A percentile compares a stretch with the other conserved stretches of the same genome.
Conservation (phyloP, 2,113 vertebrate species). For the Narcine bancroftii region DNA sequence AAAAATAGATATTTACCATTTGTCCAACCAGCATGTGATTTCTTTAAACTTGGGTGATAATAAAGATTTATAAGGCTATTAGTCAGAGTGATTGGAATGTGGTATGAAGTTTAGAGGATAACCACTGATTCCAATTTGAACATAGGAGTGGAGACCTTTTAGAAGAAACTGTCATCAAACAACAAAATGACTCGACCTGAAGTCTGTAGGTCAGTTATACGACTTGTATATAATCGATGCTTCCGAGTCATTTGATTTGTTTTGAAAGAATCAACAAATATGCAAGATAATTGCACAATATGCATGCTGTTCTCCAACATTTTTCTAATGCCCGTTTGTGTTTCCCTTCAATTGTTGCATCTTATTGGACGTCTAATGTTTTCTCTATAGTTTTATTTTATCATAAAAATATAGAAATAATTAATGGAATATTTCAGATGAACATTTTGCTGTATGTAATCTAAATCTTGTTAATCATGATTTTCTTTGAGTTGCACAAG, state of each 20-base stretch:
- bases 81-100: not conserved
- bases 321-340: too few species aligned
- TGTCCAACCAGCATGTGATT: not conserved
- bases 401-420: not conserved
- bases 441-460: not conserved
- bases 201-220: not conserved
- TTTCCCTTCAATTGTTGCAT: not conserved
- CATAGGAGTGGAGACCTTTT: not conserved
- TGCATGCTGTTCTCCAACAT: not conserved
- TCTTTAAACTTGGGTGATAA: not conserved
- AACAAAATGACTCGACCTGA: not conserved
- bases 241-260: not conserved
- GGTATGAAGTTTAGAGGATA: not conserved
- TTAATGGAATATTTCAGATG: too few species aligned
- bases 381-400: not conserved
- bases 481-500: not conserved
- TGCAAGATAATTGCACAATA: not conserved
- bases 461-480: too few species aligned
- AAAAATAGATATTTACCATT: not conserved
- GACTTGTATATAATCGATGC: not conserved
- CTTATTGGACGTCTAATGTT: not conserved
- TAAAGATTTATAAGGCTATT: too few species aligned
- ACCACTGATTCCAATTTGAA: not conserved
- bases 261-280: not conserved
- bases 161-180: slow-evolving; percentile 17